Percentiles rank a stretch among this genome's conserved stretches.
These are phyloP conservation scores for Lasioglossum marginatum DNA, from an alignment of 2,888 invertebrate genomes.

Conservation along the genomic window DNA sequence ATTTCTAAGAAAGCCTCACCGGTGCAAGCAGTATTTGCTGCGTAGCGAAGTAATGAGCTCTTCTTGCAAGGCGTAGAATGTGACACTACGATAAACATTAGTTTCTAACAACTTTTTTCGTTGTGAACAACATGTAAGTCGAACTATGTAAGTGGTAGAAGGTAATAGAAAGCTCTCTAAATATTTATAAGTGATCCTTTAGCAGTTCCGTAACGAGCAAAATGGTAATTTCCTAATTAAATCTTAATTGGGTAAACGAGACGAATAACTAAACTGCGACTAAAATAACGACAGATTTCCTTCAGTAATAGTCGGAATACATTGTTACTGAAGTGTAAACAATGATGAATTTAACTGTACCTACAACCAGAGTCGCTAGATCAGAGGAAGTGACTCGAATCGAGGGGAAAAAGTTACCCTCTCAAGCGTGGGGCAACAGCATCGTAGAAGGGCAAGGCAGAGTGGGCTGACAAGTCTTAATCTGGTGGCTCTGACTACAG, in stretches of 20 bases:
- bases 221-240: not conserved
- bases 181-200: not conserved
- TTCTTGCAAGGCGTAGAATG: not conserved
- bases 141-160: not conserved
- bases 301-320: not conserved
- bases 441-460: too few species aligned
- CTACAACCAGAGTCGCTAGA: too few species aligned
- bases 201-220: not conserved
- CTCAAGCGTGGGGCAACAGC: too few species aligned
- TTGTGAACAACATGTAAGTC: not conserved
- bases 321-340: not conserved
- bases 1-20: slow-evolving; percentile 33
- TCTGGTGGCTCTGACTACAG: too few species aligned
- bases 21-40: not conserved
- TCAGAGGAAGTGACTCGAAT: too few species aligned
- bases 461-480: too few species aligned
- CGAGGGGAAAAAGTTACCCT: too few species aligned
- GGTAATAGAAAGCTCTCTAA: not conserved
- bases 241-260: not conserved
- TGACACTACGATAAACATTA: slow-evolving; percentile 25
- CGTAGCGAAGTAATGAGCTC: slow-evolving; percentile 19
- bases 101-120: not conserved
- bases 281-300: not conserved
- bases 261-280: not conserved
- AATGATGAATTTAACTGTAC: not conserved